Evolutionary conservation across 2,797 vertebrate species (phyloP).

Genomic region (Mormyrus hasselquistii): DNA sequence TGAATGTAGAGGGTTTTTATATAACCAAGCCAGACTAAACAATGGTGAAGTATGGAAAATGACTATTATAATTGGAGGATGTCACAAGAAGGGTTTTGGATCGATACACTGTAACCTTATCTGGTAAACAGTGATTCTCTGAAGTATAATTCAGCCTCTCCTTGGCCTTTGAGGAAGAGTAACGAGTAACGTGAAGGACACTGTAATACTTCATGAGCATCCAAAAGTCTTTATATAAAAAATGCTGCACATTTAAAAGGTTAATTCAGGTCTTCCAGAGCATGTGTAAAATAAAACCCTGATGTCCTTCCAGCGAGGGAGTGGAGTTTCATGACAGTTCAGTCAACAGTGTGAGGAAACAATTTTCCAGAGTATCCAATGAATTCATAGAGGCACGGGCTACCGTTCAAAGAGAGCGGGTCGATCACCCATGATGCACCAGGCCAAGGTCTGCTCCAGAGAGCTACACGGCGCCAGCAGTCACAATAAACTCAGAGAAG

Average conservation of each 20-base stretch:
- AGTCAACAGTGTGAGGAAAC: not conserved
- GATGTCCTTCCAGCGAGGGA: not conserved
- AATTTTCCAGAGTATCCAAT: not conserved
- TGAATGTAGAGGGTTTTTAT: not conserved
- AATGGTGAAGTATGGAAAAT: constrained; percentile 15
- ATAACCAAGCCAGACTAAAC: constrained; percentile 11
- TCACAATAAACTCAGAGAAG: not conserved
- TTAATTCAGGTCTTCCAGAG: not conserved
- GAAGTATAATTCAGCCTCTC: constrained; percentile 1
- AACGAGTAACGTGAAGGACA: not conserved
- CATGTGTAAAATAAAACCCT: not conserved
- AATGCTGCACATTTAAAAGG: not conserved
- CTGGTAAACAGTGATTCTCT: constrained; percentile 13
- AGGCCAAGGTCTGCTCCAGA: not conserved
- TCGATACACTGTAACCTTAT: constrained; percentile 7
- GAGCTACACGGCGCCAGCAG: not conserved
- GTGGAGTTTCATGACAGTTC: not conserved
- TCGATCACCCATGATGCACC: not conserved
- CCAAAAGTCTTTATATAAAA: not conserved
- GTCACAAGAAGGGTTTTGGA: constrained; percentile 3
- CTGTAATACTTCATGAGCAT: not conserved
- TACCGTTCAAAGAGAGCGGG: not conserved
- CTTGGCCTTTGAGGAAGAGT: not conserved
- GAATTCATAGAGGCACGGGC: not conserved
- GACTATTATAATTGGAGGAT: constrained; percentile 11